Conservation (phyloP, 2,113 vertebrate species). For the Amazona vittata region DNA sequence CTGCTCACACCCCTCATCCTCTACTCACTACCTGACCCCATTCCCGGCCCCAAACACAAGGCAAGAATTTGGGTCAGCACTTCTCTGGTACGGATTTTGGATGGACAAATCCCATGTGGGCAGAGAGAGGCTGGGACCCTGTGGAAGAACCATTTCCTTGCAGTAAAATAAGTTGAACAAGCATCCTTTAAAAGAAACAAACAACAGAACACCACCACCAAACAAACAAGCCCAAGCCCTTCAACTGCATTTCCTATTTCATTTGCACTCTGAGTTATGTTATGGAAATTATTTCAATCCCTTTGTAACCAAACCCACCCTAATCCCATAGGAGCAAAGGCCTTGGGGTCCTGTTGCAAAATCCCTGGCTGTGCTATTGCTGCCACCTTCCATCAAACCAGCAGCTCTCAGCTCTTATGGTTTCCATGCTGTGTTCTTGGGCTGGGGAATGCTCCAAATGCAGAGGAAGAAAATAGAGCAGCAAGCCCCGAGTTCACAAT, state of each 20-base stretch:
- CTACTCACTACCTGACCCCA: not conserved
- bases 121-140: accelerated
- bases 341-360: not conserved
- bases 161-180: not conserved
- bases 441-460: not conserved
- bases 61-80: not conserved
- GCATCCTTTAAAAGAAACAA: not conserved
- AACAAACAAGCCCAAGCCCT: not conserved
- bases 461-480: not conserved
- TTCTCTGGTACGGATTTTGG: not conserved
- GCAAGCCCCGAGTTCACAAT: not conserved
- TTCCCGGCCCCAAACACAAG: not conserved
- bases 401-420: not conserved
- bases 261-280: not conserved
- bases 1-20: accelerated
- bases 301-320: not conserved
- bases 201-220: not conserved
- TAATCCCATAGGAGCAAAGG: not conserved
- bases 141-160: not conserved
- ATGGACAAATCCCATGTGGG: accelerated
- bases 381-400: not conserved
- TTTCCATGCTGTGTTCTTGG: not conserved
- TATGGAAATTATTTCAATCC: not conserved
- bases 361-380: not conserved
- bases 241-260: not conserved